Evolutionary conservation across 2,888 invertebrate species (phyloP), one percentile per base, ranked within the genome.

Genomic region (Philereme vetulata): DNA sequence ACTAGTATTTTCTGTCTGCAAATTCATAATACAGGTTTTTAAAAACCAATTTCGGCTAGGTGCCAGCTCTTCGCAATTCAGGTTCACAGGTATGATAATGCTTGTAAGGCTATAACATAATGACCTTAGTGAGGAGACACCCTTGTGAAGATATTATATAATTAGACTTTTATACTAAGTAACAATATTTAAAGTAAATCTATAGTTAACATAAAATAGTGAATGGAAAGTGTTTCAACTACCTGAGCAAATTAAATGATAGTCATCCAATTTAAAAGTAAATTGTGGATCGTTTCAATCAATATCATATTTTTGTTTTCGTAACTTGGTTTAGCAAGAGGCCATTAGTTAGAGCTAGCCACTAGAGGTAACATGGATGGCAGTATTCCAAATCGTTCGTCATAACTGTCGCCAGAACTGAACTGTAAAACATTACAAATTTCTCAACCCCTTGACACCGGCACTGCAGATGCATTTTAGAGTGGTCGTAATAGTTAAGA

Each of bases 321-420:
- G 44, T 64, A 56, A 66, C 60, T 72, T 74, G 65, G 67, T 70
- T 60, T 67, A 64, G 67, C 67, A 67, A 64, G 55, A 57, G 47
- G 68, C 74, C 75, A 74, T 73, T 68, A 65, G 46, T 54, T 57
- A 66, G 71, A 67, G 60, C 65, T 71, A 70, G 72, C 45, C 48
- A 74, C 70, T 72, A 64, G 68, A 69, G 70, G 67, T 69, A 72
- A 70, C 72, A 71, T 60, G 64, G 72, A 73, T 76, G 78, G 77
- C 74, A 67, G 66, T 57, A 68, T 59, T 72, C 77, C 75, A 78
- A 70, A 64, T 44, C 58, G 67, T 66, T 61, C 49, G 65, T 68
- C 62, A 63, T 54, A 60, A 43, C 52, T 54, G 51, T 60, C 47
- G 58, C 64, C 64, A 66, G 51, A 61, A 54, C 60, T 53, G 62